Percentiles rank a stretch among this genome's conserved stretches.
Evolutionary conservation across 2,888 invertebrate species (phyloP).

Genomic region (Phytoseiulus persimilis): DNA sequence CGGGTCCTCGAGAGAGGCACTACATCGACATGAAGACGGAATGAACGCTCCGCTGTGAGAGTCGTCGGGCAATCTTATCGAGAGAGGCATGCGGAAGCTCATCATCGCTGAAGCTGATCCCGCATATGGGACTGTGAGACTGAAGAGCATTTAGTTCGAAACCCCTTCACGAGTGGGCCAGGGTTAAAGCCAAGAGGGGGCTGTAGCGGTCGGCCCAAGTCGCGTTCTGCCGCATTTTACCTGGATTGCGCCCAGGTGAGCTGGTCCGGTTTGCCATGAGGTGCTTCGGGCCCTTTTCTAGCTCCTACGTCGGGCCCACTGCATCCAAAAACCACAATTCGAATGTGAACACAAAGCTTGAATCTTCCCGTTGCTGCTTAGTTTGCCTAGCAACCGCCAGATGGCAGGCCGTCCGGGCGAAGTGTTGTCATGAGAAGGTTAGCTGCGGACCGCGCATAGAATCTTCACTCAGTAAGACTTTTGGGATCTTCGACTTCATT

Average conservation of each 20-base stretch:
- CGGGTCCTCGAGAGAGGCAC: neutral
- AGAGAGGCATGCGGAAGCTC: too few species aligned
- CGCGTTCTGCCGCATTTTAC: neutral
- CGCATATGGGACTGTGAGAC: neutral
- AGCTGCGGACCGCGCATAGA: neutral
- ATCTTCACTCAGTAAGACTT: neutral
- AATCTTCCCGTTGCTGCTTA: slow-evolving; percentile 32
- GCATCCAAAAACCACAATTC: neutral
- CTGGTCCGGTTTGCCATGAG: neutral
- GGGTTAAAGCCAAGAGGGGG: neutral
- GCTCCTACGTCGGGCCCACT: neutral
- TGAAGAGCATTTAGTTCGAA: neutral
- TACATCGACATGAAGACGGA: neutral
- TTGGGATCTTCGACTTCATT: too few species aligned
- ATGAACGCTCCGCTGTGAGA: neutral
- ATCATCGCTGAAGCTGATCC: too few species aligned
- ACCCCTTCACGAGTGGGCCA: neutral
- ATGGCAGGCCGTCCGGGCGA: neutral
- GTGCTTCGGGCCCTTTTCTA: neutral
- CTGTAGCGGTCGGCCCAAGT: neutral
- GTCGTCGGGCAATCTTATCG: too few species aligned
- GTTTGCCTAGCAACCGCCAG: slow-evolving; percentile 34
- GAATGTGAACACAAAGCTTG: slow-evolving; percentile 33
- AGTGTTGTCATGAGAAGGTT: neutral
- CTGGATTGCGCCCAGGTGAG: slow-evolving; percentile 14